Conservation (phyloP, 1,140 invertebrate species). For the Phenacoccus solenopsis region DNA sequence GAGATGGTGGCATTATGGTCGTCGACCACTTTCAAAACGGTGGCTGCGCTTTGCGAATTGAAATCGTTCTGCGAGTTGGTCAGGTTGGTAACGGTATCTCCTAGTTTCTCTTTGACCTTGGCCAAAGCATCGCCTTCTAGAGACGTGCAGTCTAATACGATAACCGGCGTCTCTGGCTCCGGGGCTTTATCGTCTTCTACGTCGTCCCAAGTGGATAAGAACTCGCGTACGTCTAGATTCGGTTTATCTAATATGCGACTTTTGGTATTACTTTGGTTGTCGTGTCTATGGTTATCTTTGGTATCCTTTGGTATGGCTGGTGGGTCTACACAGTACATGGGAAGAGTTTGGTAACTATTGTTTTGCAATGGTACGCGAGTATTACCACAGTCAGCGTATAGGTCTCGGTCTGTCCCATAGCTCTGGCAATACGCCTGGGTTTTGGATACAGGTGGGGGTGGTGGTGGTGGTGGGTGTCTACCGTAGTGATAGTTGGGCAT, state of each 20-base stretch:
- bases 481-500: neutral
- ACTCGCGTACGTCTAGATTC: conserved; percentile 23
- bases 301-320: neutral
- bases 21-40: neutral
- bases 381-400: neutral
- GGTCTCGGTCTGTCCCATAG: neutral
- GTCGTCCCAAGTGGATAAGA: conserved; percentile 23
- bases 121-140: conserved; percentile 22
- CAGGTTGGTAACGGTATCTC: conserved; percentile 14
- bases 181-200: conserved; percentile 20
- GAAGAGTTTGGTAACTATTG: conserved; percentile 10
- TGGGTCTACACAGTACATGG: neutral
- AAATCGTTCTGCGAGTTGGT: neutral
- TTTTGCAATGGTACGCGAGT: neutral
- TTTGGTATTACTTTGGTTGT: neutral
- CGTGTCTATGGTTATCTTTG: neutral
- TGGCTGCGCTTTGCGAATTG: neutral
- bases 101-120: conserved; percentile 23
- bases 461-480: neutral
- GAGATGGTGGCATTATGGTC: neutral
- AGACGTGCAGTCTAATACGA: conserved; percentile 23
- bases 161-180: conserved; percentile 16
- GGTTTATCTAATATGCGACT: neutral
- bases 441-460: neutral
- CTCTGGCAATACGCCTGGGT: neutral